Percentiles rank a stretch among this genome's conserved stretches.
phyloP scores from a whole-genome alignment of 64 coral and sea anemone genomes.

The Anthopleura sola region DNA sequence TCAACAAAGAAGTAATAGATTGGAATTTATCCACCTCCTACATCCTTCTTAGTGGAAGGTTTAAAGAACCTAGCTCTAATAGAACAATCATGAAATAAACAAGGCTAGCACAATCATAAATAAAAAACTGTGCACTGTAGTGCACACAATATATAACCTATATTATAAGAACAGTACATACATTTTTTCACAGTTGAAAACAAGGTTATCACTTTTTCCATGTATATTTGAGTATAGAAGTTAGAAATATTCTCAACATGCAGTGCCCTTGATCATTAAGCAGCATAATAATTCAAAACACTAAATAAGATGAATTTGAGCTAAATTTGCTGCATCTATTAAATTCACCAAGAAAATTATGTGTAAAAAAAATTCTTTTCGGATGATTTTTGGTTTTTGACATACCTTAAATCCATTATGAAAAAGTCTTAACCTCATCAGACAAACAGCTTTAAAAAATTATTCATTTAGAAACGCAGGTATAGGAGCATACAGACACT shows the following conservation, averaged over 20 bases:
- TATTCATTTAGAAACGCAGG: neutral
- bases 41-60: too few relatives aligned
- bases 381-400: neutral
- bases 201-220: neutral
- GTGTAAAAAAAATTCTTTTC: neutral
- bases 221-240: neutral
- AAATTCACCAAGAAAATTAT: neutral
- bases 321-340: neutral
- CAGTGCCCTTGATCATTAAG: neutral
- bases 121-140: neutral
- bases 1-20: too few relatives aligned
- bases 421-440: neutral
- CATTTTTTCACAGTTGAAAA: neutral
- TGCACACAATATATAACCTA: neutral
- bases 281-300: neutral
- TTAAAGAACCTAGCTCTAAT: too few relatives aligned
- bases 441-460: neutral
- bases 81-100: too few relatives aligned
- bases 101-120: neutral
- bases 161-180: neutral
- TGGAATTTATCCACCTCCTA: too few relatives aligned
- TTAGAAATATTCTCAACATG: neutral
- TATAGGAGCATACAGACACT: neutral
- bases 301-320: too few relatives aligned
- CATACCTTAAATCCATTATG: constrained; percentile 8